phyloP scores from a whole-genome alignment of 2,888 invertebrate species.

The Chelonus formosanus region DNA sequence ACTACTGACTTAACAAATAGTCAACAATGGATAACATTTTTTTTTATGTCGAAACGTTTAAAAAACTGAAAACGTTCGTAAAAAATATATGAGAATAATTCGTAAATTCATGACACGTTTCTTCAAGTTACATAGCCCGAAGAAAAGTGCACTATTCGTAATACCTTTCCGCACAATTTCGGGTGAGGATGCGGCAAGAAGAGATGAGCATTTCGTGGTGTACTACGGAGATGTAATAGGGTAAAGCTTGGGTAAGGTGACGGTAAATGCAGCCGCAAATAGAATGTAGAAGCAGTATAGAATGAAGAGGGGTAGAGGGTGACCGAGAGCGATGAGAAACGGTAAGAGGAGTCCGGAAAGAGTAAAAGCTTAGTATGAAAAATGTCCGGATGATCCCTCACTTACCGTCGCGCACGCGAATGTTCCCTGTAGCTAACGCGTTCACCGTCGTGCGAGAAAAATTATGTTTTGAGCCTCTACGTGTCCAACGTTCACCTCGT shows the following conservation, averaged over 20 bases:
- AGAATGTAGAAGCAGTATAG: constrained; percentile 35
- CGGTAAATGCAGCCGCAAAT: constrained; percentile 40
- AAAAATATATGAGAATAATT: constrained; percentile 16
- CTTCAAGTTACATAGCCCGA: constrained; percentile 14
- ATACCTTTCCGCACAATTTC: constrained; percentile 55
- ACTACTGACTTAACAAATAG: constrained; percentile 46
- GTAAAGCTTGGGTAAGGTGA: constrained; percentile 28
- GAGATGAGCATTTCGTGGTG: constrained; percentile 31
- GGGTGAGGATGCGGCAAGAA: constrained; percentile 42
- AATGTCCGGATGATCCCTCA: constrained; percentile 55
- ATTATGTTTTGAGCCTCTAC: constrained; percentile 50
- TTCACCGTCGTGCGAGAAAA: constrained; percentile 46
- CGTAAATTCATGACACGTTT: constrained; percentile 33
- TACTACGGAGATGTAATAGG: constrained; percentile 25
- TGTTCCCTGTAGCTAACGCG: constrained; percentile 26
- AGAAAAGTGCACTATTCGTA: constrained; percentile 35
- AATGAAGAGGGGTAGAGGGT: neutral
- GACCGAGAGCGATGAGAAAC: constrained; percentile 34
- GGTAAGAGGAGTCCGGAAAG: constrained; percentile 34
- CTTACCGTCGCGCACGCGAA: constrained; percentile 40
- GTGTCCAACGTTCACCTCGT: constrained; percentile 19
- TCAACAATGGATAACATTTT: constrained; percentile 5
- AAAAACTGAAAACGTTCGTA: neutral
- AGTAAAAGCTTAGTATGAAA: constrained; percentile 56
- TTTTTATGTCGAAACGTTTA: neutral